Evolutionary conservation across 2,888 invertebrate species (phyloP), one percentile per base, ranked within the genome.

Genomic region (Drosophila anceps): DNA sequence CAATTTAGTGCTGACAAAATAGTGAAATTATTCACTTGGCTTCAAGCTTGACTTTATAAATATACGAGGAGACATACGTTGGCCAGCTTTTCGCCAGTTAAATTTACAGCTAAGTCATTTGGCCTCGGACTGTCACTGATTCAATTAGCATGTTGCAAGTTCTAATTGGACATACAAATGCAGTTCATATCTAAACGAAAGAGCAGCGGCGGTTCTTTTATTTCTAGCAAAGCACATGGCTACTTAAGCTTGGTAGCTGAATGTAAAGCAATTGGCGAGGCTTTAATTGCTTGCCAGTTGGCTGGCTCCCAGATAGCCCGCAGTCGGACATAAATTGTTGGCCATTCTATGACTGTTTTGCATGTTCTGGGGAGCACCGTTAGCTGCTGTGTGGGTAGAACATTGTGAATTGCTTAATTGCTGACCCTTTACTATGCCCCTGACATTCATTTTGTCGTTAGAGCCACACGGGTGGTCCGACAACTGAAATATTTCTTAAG

Each of bases 361-460:
- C 69, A 73, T 75, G 68, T 68, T 66, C 41, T 43, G 24, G 24
- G 53, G 44, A 63, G 59, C 63, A 66, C 80, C 84, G 87, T 69
- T 84, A 84, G 33, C 57, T 69, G 33, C 57, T 68, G 55, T 57
- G 67, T 74, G 63, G 73, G 50, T 46, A 43, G 62, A 59, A 58
- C 66, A 57, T 59, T 63, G 65, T 75, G 51, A 69, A 69, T 63
- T 50, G 61, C 44, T 73, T 59, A 59, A 60, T 71, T 55, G 76
- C 48, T 81, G 84, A 83, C 86, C 86, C 79, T 81, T 76, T 72
- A 73, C 67, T 67, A 54, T 73, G 72, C 59, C 70, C 69, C 76
- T 50, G 71, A 71, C 85, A 84, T 87, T 84, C 84, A 80, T 82
- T 76, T 67, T 84, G 87, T 84, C 82, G 84, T 87, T 84, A 82